Base-by-base conservation (phyloP, 2,797 vertebrate species). In the Scarus forsteni region DNA sequence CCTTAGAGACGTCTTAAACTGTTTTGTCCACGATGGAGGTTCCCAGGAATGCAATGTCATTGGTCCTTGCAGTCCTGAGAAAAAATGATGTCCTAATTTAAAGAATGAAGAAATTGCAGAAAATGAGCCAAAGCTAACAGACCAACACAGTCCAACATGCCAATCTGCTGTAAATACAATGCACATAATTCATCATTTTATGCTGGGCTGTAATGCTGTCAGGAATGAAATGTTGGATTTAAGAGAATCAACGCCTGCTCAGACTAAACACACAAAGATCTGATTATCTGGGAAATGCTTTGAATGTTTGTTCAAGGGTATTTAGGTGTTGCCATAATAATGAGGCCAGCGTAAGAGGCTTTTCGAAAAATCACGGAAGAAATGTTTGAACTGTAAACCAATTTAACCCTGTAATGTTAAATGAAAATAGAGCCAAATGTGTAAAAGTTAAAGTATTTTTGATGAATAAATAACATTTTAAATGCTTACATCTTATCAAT, bases 251-350 rank as follows among this genome's bases (percentile, higher is more conserved):
- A n/a, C 0, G 14, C 9, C 54, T 40, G 59, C 49, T 56, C 3
- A 84, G 85, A 84, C 83, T 88, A 85, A 92, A 88, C 77, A 87
- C 50, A 70, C 34, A 14, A 46, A 14, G 18, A 54, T 12, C 46
- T 27, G 34, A 66, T 49, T 59, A 60, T 10, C 60, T 62, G 57
- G 40, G 12, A 54, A 65, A 55, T 56, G 48, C 70, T 79, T 74
- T 59, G 27, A 49, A 3, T 65, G 70, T 81, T 72, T 70, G 55
- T 43, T 54, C 65, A 66, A 66, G 70, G 50, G 38, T 19, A n/a
- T 83, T 82, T 74, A 79, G 55, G 48, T 38, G 53, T 70, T 0
- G 34, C 52, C 19, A 52, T 55, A 80, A 85, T 61, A 66, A 58
- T 75, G 68, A 68, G 60, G 61, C 66, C 36, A 0, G 35, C 12